These are phyloP conservation scores for Erynnis tages DNA, from an alignment of 2,888 invertebrate species.

Conservation along the genomic window DNA sequence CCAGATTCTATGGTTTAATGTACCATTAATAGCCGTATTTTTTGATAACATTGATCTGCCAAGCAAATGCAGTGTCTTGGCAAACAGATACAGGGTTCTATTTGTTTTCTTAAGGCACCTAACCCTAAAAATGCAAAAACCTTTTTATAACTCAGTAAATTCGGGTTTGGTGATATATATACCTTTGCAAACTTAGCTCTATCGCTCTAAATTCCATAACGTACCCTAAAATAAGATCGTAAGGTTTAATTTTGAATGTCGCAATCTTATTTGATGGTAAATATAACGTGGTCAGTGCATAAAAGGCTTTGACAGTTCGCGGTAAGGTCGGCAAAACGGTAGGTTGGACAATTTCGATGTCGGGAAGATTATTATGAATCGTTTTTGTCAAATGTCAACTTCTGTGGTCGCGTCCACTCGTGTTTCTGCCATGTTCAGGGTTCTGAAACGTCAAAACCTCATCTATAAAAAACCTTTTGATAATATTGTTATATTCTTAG, in stretches of 20 bases:
- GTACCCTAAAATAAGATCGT: slow-evolving; percentile 23
- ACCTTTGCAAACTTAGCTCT: slow-evolving; percentile 40
- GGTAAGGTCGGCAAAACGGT: slow-evolving; percentile 75
- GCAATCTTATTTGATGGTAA: slow-evolving; percentile 23
- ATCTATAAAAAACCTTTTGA: slow-evolving; percentile 7
- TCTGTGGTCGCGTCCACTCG: slow-evolving; percentile 66
- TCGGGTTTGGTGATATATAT: slow-evolving; percentile 68
- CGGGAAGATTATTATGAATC: slow-evolving; percentile 60
- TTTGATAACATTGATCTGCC: no score
- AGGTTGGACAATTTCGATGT: slow-evolving; percentile 75
- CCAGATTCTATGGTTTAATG: no score
- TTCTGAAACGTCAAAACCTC: slow-evolving; percentile 38
- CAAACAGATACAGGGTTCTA: no score
- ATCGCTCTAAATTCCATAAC: neutral
- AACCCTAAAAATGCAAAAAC: no score
- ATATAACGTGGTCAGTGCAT: slow-evolving; percentile 43
- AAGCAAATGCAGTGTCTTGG: no score
- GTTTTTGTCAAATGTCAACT: slow-evolving; percentile 81
- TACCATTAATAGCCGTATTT: no score
- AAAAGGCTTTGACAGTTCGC: slow-evolving; percentile 77
- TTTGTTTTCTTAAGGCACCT: no score
- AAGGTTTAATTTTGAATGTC: slow-evolving; percentile 36
- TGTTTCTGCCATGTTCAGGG: slow-evolving; percentile 40
- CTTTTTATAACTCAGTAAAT: slow-evolving; percentile 74
- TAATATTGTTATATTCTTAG: no score